phyloP scores from a whole-genome alignment of 2,113 vertebrate species.

The Platysteira castanea region DNA sequence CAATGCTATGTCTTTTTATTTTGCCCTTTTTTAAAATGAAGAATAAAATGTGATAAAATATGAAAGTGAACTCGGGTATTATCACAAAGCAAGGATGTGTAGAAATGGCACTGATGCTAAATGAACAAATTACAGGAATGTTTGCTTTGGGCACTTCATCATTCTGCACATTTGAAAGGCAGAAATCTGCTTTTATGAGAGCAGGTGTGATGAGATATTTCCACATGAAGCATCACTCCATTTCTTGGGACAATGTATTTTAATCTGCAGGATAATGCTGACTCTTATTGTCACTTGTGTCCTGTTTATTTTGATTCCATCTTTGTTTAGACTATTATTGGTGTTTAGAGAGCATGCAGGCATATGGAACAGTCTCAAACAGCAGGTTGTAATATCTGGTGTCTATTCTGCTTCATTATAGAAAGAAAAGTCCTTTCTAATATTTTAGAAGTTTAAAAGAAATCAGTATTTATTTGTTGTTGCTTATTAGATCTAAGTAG shows the following conservation, averaged over 20 bases:
- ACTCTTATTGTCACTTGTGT: slow-evolving; percentile 71
- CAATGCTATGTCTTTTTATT: not conserved
- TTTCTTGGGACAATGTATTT: slow-evolving; percentile 34
- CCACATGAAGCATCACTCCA: not conserved
- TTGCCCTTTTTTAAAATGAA: not conserved
- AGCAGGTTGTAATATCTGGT: not conserved
- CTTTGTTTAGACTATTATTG: not conserved
- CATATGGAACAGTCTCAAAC: not conserved
- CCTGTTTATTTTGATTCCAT: slow-evolving; percentile 61
- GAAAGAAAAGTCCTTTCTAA: not conserved
- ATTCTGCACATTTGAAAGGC: not conserved
- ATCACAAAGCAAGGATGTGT: not conserved
- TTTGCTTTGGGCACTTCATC: not conserved
- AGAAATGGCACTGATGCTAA: not conserved
- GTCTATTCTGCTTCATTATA: not conserved
- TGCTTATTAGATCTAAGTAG: not conserved
- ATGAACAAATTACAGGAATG: not conserved
- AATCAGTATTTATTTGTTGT: not conserved
- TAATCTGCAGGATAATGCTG: slow-evolving; percentile 65
- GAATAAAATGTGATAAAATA: not conserved
- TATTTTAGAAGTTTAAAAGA: not conserved
- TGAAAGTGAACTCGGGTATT: not conserved
- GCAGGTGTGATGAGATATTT: not conserved
- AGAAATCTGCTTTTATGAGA: not conserved
- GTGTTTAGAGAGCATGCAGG: not conserved